Evolutionary conservation across 2,113 vertebrate species (phyloP), one percentile per base, ranked within the genome.

Genomic region (Poeciliopsis occidentalis): DNA sequence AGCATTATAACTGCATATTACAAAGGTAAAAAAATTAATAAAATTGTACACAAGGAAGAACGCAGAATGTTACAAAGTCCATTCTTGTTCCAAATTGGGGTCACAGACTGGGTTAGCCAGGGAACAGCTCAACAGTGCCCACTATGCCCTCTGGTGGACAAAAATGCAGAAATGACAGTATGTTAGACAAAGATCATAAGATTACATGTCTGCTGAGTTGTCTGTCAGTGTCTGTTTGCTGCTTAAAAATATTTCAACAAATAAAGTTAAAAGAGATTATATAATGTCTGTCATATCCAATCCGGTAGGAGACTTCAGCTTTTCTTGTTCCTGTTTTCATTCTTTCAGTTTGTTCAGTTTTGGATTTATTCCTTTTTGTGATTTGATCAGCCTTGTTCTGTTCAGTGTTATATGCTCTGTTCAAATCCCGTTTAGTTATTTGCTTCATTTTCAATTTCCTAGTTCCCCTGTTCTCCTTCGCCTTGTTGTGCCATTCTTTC

Each of bases 81-180:
- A 57, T 57, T 57, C 8, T 57, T 57, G 51, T 76, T 29, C 26
- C 8, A 60, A 12, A 26, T 26, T 27, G 15, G 7, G 24, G n/a
- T 24, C 44, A 67, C 13, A 69, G 13, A 51, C n/a, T 32, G 41
- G 71, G 75, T 82, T 44, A 86, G 57, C 24, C 31, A 79, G 62
- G 51, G 71, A 80, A 62, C 85, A 84, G 76, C 84, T 82, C 86
- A 83, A 67, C 63, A 74, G 72, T 69, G 47, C 64, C 61, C 61
- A 71, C 64, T 85, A 68, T 78, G 22, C 81, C 83, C 85, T 89
- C 87, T 87, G 69, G 87, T 88, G 89, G 89, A 74, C 29, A 64
- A 51, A 19, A 67, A 26, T 1, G 29, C 11, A 73, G 12, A 65
- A 31, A 32, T 3, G 6, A 12, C 1, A 31, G 26, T 30, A 19